Conservation (phyloP, 2,113 vertebrate genomes). For the Malaclemys terrapin region DNA sequence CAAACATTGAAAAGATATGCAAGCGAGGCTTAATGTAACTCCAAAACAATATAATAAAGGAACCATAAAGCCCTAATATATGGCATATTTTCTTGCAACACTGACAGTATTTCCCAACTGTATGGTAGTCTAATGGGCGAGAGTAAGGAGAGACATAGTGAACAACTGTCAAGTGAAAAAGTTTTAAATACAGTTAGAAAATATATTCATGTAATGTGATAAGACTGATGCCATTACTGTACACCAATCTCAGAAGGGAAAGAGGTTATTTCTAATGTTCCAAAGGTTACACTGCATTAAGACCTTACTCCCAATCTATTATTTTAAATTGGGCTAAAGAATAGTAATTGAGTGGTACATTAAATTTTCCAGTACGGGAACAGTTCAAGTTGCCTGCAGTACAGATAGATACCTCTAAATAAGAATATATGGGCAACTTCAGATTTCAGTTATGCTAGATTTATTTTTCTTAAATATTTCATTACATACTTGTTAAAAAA, state of each 20-base stretch:
- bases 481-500: conserved; percentile 70
- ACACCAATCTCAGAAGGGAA: conserved; percentile 66
- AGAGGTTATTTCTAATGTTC: conserved; percentile 82
- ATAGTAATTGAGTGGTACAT: conserved; percentile 83
- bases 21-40: background rate
- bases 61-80: background rate
- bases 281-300: conserved; percentile 84
- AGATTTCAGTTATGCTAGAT: conserved; percentile 74
- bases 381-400: conserved; percentile 73
- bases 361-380: conserved; percentile 77
- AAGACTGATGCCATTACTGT: conserved; percentile 71
- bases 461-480: conserved; percentile 77
- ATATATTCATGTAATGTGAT: conserved; percentile 25
- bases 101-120: conserved; percentile 3
- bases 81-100: background rate
- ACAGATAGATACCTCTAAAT: conserved; percentile 73
- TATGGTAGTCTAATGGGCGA: background rate
- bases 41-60: background rate
- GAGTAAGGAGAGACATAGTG: conserved; percentile 25
- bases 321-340: conserved; percentile 83
- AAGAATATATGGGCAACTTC: conserved; percentile 76
- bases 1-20: background rate
- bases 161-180: conserved; percentile 25
- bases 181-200: conserved; percentile 50
- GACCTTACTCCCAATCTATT: conserved; percentile 80